These are phyloP conservation scores for Paragorgia papillata DNA, from an alignment of 92 coral and sea anemone genomes.

Conservation along the genomic window DNA sequence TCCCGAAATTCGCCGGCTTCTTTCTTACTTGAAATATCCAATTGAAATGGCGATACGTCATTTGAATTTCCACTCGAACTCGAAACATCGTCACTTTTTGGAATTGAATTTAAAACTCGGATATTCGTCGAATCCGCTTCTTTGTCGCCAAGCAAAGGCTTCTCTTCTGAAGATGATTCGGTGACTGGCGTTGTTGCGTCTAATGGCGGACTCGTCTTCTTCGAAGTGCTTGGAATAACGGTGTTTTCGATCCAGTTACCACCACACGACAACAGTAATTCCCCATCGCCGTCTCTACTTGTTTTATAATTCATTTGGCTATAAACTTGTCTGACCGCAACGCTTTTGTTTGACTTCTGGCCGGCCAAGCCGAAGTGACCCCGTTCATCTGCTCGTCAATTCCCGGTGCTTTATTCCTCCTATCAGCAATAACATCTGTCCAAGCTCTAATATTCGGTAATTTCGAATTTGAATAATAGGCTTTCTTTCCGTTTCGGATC, in stretches of 20 bases:
- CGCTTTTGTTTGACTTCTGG: conserved; percentile 1
- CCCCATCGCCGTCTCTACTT: conserved; percentile 13
- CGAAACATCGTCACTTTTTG: neutral
- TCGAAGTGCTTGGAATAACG: neutral
- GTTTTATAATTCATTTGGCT: conserved; percentile 37
- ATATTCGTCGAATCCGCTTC: neutral
- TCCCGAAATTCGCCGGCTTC: neutral
- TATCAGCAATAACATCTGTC: conserved; percentile 42
- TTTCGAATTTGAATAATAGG: conserved; percentile 32
- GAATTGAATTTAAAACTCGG: neutral
- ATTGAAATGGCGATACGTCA: neutral
- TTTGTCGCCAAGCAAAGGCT: neutral
- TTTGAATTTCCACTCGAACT: neutral
- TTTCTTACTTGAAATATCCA: neutral
- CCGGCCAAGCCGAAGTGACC: neutral
- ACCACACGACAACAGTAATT: conserved; percentile 2
- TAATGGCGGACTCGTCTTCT: neutral
- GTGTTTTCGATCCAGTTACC: conserved; percentile 1
- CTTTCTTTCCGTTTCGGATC: neutral
- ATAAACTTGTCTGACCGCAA: conserved; percentile 17
- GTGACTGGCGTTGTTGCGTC: neutral
- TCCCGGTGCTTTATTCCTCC: neutral
- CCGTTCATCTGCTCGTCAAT: conserved; percentile 24
- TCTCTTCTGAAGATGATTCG: neutral
- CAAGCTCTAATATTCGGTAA: conserved; percentile 26